Evolutionary conservation across 2,113 vertebrate species (phyloP), one percentile per base, ranked within the genome.

Genomic region (Clarias macrocephalus): DNA sequence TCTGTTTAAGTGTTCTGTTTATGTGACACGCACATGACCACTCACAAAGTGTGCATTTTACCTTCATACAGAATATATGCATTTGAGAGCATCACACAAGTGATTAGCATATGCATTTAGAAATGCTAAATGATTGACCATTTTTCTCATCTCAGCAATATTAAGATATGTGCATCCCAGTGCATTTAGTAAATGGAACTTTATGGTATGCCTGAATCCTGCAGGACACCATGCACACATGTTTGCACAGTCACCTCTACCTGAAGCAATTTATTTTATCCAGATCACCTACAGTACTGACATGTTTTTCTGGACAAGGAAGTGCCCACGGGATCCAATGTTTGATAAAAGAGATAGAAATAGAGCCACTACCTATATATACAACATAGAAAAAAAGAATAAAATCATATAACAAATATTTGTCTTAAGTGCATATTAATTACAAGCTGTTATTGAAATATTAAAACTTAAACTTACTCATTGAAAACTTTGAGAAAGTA

Each of bases 401-500:
- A 28, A n/a, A 76, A n/a, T 76, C 12, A 28, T 5, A 19, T 5
- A 19, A 76, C 21, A 6, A 33, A 30, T 33, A 3, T 37, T 76
- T 15, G 42, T 21, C 33, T 75, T 33, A 73, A n/a, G 48, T 54
- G 12, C 37, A 75, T 48, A 23, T 9, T 75, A 25, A 75, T 23
- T 48, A 12, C 37, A 19, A 48, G 21, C 72, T 52, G 72, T 75
- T 12, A 73, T 37, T 42, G 33, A 73, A 73, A 23, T 4, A 42
- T 19, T 48, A 5, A 73, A 28, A 77, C 42, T 11, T 65, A 30
- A 79, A 25, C 18, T 80, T 75, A 3, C 28, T 75, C 52, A 33
- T 25, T 73, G 66, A 73, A 82, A 87, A 73, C 42, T 80, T 56
- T 60, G 25, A 19, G 30, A 81, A 82, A 73, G 16, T 60, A 87